Evolutionary conservation across 2,888 invertebrate species (phyloP), one percentile per base, ranked within the genome.

Genomic region (Drosophila tanythrix): DNA sequence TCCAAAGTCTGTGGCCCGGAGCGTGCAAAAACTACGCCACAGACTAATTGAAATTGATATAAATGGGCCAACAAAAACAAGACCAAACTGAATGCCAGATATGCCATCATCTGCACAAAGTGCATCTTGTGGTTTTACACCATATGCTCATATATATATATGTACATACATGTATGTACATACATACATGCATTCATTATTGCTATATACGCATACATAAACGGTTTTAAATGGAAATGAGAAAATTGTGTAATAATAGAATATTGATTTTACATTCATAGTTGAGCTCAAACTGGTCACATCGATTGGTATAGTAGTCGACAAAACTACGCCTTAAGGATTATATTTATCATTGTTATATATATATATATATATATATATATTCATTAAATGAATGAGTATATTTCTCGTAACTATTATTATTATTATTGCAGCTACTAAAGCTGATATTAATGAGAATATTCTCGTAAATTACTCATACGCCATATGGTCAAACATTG

Each of bases 21-120:
- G 62, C 38, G 31, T 33, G 58, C 65, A 76, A 70, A 80, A 81
- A 63, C 70, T 53, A 57, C 8, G 52, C 71, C 77, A 29, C 66
- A 78, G 38, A 65, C 58, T 77, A 84, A 82, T 88, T 89, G 82
- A 79, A 74, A 84, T 79, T 75, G 88, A 89, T 65, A 74, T 74
- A 70, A 69, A 68, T 76, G 62, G 59, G 50, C n/a, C 48, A 63
- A 48, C 63, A 76, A 53, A 76, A 70, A 66, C 50, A 66, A 61
- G 63, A 27, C 48, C 53, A 43, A 52, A 40, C 21, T 27, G 25
- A 52, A 56, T 31, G 15, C 33, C 38, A 52, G 50, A 7, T 21
- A 52, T 61, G n/a, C 21, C 56, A 64, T 87, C 53, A 60, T 36
- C 21, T 36, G 31, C 43, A 50, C 29, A 95, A 96, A 66, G 93